A percentile compares a stretch with the other conserved stretches of the same genome.
Conservation (phyloP, 2,888 invertebrate species). For the Cheilosia pagana region DNA sequence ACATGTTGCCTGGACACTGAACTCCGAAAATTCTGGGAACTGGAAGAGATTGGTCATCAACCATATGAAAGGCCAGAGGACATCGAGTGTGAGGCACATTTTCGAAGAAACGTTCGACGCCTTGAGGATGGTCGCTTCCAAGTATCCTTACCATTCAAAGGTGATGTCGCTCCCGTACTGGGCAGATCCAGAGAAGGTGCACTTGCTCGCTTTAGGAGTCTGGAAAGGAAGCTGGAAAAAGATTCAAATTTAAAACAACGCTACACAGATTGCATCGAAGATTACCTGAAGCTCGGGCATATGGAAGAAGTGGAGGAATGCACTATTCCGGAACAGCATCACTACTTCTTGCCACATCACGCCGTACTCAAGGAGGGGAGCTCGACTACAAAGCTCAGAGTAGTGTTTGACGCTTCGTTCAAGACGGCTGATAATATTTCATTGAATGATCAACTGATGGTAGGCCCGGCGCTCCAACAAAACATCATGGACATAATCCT, state of each 20-base stretch:
- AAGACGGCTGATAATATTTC: too few relatives aligned
- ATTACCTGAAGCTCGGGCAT: slow-evolving; percentile 6
- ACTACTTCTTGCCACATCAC: slow-evolving; percentile 18
- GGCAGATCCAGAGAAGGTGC: slow-evolving; percentile 7
- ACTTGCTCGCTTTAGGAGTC: not conserved
- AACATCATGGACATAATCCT: slow-evolving; percentile 20
- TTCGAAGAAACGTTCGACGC: slow-evolving; percentile 6
- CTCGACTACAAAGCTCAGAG: not conserved
- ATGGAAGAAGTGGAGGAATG: slow-evolving; percentile 14
- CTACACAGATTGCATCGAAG: not conserved
- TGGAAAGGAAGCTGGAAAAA: not conserved
- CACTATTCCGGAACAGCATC: not conserved
- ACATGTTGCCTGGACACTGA: not conserved
- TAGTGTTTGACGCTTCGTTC: not conserved
- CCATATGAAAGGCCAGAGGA: not conserved
- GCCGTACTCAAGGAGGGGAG: slow-evolving; percentile 5
- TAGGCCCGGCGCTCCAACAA: slow-evolving; percentile 1
- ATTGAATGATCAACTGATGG: too few relatives aligned
- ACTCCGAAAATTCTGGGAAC: slow-evolving; percentile 13
- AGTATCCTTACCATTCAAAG: too few relatives aligned
- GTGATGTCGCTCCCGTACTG: too few relatives aligned
- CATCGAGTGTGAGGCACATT: slow-evolving; percentile 16
- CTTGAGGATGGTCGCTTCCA: too few relatives aligned
- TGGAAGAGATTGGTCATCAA: slow-evolving; percentile 6
- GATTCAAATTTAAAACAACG: not conserved